A percentile compares a stretch with the other conserved stretches of the same genome.
These are phyloP conservation scores for Luehdorfia chinensis DNA, from an alignment of 1,140 invertebrate species.

Conservation along the genomic window DNA sequence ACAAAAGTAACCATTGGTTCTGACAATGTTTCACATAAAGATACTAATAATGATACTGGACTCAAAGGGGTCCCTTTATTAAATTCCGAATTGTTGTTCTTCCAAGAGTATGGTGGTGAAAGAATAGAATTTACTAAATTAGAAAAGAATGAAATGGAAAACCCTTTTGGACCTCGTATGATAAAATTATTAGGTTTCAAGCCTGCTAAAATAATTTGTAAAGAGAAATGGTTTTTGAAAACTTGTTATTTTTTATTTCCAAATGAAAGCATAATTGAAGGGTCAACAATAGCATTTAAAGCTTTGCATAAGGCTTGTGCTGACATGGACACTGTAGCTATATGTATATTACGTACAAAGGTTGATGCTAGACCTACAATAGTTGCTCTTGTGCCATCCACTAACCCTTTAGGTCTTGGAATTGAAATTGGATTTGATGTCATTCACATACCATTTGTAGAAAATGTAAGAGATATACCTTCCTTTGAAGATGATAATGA, in stretches of 20 bases:
- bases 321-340: conserved; percentile 48
- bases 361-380: conserved; percentile 54
- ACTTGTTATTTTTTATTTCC: conserved; percentile 60
- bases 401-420: conserved; percentile 44
- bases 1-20: conserved; percentile 39
- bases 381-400: conserved; percentile 54
- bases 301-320: conserved; percentile 59
- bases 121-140: conserved; percentile 52
- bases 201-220: conserved; percentile 45
- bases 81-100: conserved; percentile 54
- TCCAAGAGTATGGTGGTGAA: conserved; percentile 55
- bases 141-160: conserved; percentile 56
- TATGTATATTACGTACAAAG: conserved; percentile 57
- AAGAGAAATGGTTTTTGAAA: conserved; percentile 68
- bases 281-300: conserved; percentile 59
- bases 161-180: conserved; percentile 60
- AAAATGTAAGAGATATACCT: conserved; percentile 53
- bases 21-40: conserved; percentile 12
- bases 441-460: conserved; percentile 57
- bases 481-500: conserved; percentile 36
- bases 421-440: conserved; percentile 65
- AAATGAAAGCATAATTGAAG: conserved; percentile 60
- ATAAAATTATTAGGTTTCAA: conserved; percentile 68
- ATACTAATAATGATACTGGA: conserved; percentile 20
- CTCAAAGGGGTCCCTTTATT: conserved; percentile 48